Evolutionary conservation across 37 sponge, comb jelly and placozoan genomes (phyloP).

Genomic region (Bolinopsis microptera): DNA sequence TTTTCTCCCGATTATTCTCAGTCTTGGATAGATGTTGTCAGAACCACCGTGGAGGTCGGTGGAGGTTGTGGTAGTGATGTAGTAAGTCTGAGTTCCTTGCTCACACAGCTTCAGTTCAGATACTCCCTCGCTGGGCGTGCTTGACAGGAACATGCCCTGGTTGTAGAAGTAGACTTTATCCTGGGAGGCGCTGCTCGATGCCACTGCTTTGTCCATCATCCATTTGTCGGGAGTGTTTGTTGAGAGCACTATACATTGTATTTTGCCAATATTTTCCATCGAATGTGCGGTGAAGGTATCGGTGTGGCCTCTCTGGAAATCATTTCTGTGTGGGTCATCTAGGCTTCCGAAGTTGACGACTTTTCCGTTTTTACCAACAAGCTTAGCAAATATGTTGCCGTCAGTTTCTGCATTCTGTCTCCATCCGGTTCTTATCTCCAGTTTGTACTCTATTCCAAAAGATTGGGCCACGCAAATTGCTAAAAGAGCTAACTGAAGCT

Average conservation of each 20-base stretch:
- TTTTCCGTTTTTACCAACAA: not conserved
- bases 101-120: not conserved
- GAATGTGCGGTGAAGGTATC: not conserved
- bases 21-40: not conserved
- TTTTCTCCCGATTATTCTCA: not conserved
- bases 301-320: not conserved
- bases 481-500: not conserved
- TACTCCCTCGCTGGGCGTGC: not conserved
- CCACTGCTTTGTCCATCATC: not conserved
- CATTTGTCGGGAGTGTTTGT: not conserved
- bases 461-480: not conserved
- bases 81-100: not conserved
- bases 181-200: not conserved
- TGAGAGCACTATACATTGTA: not conserved
- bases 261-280: not conserved
- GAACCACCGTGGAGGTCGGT: not conserved
- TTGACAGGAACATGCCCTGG: not conserved
- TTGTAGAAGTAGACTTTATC: conserved; percentile 8
- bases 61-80: conserved; percentile 1
- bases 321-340: not conserved
- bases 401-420: not conserved
- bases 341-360: not conserved
- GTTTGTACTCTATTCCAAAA: not conserved
- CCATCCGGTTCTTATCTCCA: not conserved
- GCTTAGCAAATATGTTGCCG: not conserved